Conservation (phyloP, 2,113 vertebrate species). For the Lamprologus tigripictilis region DNA sequence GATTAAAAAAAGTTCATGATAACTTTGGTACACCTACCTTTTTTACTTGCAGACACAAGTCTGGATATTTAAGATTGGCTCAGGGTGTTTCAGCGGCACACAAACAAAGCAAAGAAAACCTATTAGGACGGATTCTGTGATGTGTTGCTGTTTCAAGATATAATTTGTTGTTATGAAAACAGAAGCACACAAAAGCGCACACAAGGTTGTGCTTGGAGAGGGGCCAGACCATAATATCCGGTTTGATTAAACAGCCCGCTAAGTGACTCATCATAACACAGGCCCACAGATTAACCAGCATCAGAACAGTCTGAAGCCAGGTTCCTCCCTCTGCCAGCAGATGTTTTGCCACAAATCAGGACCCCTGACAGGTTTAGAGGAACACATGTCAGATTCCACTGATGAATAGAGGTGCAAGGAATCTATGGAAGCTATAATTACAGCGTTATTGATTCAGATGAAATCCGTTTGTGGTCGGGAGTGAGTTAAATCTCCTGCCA, state of each 20-base stretch:
- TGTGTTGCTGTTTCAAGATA: neutral
- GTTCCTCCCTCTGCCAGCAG: conserved; percentile 32
- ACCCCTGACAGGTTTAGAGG: conserved; percentile 39
- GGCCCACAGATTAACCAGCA: conserved; percentile 36
- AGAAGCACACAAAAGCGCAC: neutral
- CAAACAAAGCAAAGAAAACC: neutral
- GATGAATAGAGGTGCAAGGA: conserved; percentile 41
- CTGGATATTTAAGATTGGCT: neutral
- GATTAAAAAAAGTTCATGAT: neutral
- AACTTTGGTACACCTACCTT: too few species aligned
- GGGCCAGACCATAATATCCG: conserved; percentile 38
- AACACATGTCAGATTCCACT: conserved; percentile 53
- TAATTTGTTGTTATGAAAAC: conserved; percentile 1
- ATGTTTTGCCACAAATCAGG: conserved; percentile 48
- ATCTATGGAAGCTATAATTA: conserved; percentile 51
- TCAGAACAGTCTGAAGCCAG: conserved; percentile 20
- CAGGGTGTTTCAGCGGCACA: neutral
- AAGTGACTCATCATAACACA: conserved; percentile 53
- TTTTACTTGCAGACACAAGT: neutral
- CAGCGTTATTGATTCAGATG: conserved; percentile 50
- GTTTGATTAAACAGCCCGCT: conserved; percentile 48
- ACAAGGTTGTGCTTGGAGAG: neutral
- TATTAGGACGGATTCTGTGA: neutral
- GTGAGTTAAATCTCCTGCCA: conserved; percentile 14
- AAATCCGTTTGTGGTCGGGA: conserved; percentile 14